Conservation (phyloP, 2,113 vertebrate genomes). For the Geothlypis trichas region DNA sequence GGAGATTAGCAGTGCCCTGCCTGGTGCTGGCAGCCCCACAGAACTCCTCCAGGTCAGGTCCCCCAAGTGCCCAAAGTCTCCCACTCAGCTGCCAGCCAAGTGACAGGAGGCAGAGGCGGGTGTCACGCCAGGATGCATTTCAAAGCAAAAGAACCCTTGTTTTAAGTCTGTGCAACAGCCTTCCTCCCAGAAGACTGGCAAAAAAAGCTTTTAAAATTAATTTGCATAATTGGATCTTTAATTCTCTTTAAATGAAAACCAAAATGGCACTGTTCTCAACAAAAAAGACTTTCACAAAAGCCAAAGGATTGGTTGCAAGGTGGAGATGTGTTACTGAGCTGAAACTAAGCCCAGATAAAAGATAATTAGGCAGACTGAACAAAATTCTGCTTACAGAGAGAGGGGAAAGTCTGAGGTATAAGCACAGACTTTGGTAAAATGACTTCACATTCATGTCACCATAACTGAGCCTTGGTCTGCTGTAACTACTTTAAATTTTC, state of each 20-base stretch:
- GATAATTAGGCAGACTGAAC: not conserved
- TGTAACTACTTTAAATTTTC: not conserved
- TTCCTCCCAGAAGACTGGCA: not conserved
- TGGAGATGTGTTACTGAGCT: not conserved
- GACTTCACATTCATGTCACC: not conserved
- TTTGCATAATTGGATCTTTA: constrained; percentile 51
- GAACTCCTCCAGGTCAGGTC: not conserved
- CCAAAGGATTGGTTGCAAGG: not conserved
- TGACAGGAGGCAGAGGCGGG: not conserved
- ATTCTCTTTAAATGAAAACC: constrained; percentile 37
- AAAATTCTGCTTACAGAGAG: not conserved
- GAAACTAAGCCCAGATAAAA: constrained; percentile 15
- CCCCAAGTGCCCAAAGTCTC: not conserved
- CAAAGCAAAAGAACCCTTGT: constrained; percentile 17
- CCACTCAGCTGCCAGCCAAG: not conserved
- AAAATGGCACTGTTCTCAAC: constrained; percentile 25
- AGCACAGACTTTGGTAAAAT: not conserved
- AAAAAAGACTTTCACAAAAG: not conserved
- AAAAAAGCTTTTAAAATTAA: constrained; percentile 49
- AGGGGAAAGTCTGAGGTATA: not conserved
- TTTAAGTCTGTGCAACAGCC: constrained; percentile 6
- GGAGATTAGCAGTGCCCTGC: not conserved
- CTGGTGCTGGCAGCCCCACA: not conserved
- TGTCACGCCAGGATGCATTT: not conserved
- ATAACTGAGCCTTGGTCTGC: not conserved